Evolutionary conservation across 2,113 vertebrate genomes (phyloP), one percentile per base, ranked within the genome.

Genomic region (Eclectus roratus): DNA sequence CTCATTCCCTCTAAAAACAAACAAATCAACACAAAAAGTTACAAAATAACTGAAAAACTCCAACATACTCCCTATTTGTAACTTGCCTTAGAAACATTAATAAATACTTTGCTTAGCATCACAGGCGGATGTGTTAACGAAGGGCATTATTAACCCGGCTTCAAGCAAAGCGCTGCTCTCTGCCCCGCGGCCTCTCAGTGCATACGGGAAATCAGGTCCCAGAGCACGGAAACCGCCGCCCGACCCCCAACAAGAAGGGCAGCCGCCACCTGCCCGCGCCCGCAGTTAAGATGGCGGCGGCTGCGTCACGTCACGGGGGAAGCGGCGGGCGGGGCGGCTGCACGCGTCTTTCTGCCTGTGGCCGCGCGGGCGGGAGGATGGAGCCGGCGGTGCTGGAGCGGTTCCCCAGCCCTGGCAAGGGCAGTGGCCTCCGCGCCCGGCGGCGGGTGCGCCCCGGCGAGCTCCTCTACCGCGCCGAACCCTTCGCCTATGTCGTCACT

Each of bases 401-500:
- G 17, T 99, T 99, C 79, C 43, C 41, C 4, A 98, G 98, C 35
- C 95, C 98, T 3, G 97, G 97, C 7, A 98, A 97, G 66, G 99
- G 99, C 6, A 98, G 97, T 80, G 99, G 99, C 5, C 85, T 99
- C 37, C 98, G 98, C 46, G 96, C 98, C 3, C 70, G 84, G 11
- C 89, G 35, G 5, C 28, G 61, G 7, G 50, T 98, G 39, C 91
- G 53, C 46, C 93, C 96, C 0, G 99, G 99, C 1, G 98, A 98
- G 80, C 95, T 98, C 91, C 94, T 99, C 8, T 97, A 95, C 83
- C 96, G 96, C 6, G 95, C 96, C 6, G 92, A 98, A 31, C 99
- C 99, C 16, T 97, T 99, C 96, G 99, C 98, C 7, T 98, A 97
- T 94, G 98, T 98, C 7, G 97, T 98, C 64, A 97, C 95, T 90